phyloP scores from a whole-genome alignment of 2,113 vertebrate species.

The Sturnus vulgaris region DNA sequence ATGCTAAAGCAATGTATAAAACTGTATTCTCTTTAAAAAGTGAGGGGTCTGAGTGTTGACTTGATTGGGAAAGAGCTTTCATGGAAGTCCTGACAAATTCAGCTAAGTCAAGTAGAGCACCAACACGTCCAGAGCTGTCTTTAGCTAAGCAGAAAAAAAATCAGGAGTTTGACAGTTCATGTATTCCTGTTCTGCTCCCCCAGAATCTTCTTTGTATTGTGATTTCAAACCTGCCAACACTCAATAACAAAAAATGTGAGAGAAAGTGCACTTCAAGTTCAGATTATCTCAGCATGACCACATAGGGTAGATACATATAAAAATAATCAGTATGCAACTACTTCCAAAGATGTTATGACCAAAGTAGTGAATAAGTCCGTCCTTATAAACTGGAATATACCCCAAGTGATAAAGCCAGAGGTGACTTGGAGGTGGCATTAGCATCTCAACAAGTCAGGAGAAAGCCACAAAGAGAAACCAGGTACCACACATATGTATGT shows the following conservation, averaged over 20 bases:
- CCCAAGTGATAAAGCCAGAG: not conserved
- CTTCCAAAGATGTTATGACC: not conserved
- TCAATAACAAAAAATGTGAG: not conserved
- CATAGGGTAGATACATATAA: not conserved
- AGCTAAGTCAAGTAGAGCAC: not conserved
- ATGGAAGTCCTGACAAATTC: not conserved
- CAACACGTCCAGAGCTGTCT: not conserved
- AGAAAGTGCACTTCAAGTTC: not conserved
- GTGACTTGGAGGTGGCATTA: not conserved
- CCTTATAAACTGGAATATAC: not conserved
- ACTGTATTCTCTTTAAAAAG: not conserved
- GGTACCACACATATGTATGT: rapidly evolving
- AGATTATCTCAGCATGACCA: not conserved
- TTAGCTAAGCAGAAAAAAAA: not conserved
- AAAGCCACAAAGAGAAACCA: not conserved
- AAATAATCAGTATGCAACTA: not conserved
- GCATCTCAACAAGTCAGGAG: not conserved
- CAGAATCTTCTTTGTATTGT: not conserved
- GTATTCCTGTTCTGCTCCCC: not conserved
- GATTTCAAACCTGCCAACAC: not conserved
- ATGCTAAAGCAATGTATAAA: not conserved
- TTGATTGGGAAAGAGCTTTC: not conserved
- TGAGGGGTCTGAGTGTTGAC: not conserved
- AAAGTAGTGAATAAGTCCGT: not conserved
- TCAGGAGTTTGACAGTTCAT: not conserved